Evolutionary conservation across 2,888 invertebrate species (phyloP), one percentile per base, ranked within the genome.

Genomic region (Yponomeuta evonymella): DNA sequence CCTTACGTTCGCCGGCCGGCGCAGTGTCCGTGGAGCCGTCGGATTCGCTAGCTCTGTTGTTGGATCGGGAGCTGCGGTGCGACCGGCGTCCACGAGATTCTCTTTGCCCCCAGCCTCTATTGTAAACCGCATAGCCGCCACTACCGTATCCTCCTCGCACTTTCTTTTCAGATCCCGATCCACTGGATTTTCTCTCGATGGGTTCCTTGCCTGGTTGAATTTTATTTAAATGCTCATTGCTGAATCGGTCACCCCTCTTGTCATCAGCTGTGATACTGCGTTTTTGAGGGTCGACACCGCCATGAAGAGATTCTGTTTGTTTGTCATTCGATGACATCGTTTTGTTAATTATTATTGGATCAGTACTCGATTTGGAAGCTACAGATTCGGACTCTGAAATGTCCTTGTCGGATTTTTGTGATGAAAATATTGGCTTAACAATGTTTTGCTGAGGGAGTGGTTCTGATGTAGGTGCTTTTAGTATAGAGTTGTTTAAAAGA

Each of bases 21-120:
- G 94, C 90, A 75, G 96, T 96, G 73, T 96, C 96, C 2, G 95
- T 95, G 33, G 96, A 95, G 62, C 94, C 94, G 77, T 96, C 96
- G 0, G 96, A 96, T 80, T 96, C 96, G 15, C 96, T 95, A 23
- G 90, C 91, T 76, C 91, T 83, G 73, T 89, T 89, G 74, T 90
- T 89, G 72, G 90, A 90, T 78, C 80, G 90, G 10, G 90, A 90
- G 80, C 77, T 92, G 76, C 87, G 93, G 82, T 80, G 92, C 82
- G 81, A 92, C 79, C 83, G 93, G 79, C 90, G 93, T 80, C 83
- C 93, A 83, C 85, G 92, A 80, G 89, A 86, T 76, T 90, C 89
- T 76, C 89, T 88, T 66, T 90, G 83, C 64, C 93, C 92, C 87
- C 91, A 89, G 74, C 92, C 90, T 75, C 93, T 87, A 72, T 89